Evolutionary conservation across 2,113 vertebrate genomes (phyloP).

Genomic region (Engystomops pustulosus): DNA sequence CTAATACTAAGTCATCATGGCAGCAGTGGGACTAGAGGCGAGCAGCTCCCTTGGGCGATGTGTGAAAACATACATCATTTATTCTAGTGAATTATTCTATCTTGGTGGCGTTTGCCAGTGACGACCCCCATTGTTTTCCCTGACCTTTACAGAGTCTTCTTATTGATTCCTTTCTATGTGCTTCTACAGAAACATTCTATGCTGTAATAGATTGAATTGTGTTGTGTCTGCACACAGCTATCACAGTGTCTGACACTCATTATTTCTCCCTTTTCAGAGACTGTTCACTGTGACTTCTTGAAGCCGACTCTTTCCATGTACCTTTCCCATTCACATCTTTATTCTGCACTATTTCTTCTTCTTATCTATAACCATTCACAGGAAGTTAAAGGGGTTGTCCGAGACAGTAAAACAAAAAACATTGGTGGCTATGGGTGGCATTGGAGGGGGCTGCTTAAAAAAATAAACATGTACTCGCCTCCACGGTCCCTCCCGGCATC

Average conservation of each 20-base stretch:
- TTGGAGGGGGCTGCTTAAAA: no score
- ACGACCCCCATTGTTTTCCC: conserved; percentile 22
- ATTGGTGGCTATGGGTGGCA: no score
- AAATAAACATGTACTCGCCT: no score
- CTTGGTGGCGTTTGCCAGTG: background rate
- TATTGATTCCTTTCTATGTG: conserved; percentile 11
- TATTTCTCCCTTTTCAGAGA: background rate
- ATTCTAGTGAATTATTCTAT: conserved; percentile 18
- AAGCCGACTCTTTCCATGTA: background rate
- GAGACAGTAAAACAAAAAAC: no score
- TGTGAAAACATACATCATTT: conserved; percentile 38
- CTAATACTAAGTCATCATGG: conserved; percentile 25
- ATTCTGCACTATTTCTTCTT: background rate
- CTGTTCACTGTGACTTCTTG: background rate
- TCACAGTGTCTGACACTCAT: background rate
- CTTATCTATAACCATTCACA: no score
- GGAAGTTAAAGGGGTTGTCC: no score
- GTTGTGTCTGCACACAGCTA: conserved; percentile 6
- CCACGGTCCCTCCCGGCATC: no score
- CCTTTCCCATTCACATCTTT: background rate
- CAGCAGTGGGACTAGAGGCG: background rate
- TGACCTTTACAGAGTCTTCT: conserved; percentile 5
- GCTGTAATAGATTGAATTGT: conserved; percentile 10
- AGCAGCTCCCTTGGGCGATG: conserved; percentile 6
- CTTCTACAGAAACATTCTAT: background rate